phyloP scores from a whole-genome alignment of 2,113 vertebrate genomes.

The Calonectris borealis region DNA sequence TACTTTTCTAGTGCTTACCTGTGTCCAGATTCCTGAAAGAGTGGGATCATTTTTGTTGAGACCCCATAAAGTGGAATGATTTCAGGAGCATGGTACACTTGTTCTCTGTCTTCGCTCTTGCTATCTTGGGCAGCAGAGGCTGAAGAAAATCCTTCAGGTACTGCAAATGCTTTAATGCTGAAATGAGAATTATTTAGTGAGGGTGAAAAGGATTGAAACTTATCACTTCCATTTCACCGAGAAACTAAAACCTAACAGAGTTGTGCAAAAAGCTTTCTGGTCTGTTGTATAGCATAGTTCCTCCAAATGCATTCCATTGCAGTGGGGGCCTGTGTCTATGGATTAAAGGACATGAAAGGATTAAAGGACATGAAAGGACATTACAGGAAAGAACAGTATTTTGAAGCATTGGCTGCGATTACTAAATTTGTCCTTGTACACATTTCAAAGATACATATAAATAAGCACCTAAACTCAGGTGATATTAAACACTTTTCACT shows the following conservation, averaged over 20 bases:
- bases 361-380: background rate
- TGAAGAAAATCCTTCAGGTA: conserved; percentile 72
- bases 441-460: background rate
- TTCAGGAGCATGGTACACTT: conserved; percentile 85
- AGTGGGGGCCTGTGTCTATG: background rate
- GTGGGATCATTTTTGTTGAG: conserved; percentile 82
- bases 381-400: background rate
- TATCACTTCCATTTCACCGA: background rate
- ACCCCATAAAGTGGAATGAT: conserved; percentile 87
- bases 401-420: background rate
- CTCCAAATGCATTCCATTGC: background rate
- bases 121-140: conserved; percentile 51
- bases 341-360: background rate
- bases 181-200: conserved; percentile 9
- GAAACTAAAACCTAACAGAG: background rate
- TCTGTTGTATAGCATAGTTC: background rate
- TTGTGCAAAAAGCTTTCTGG: background rate
- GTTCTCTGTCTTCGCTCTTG: conserved; percentile 72
- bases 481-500: background rate
- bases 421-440: background rate
- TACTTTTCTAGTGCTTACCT: conserved; percentile 75
- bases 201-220: background rate
- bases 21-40: conserved; percentile 88
- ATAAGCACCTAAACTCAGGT: background rate
- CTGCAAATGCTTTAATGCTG: conserved; percentile 85